phyloP scores from a whole-genome alignment of 2,797 vertebrate genomes.

The Carapus acus region DNA sequence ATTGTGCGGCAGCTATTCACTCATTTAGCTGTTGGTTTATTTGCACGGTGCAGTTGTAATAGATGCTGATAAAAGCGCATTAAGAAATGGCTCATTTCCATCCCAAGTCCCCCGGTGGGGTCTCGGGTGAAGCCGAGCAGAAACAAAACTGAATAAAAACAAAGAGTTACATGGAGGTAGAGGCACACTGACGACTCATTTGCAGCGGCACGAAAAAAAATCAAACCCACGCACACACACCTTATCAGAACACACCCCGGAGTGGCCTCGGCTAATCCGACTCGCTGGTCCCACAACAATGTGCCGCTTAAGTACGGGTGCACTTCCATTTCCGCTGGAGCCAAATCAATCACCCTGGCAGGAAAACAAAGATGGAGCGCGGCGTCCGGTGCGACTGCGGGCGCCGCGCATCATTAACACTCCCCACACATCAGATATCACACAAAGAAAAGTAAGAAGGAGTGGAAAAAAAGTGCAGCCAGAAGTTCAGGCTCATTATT shows the following conservation, averaged over 20 bases:
- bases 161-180: too few species aligned
- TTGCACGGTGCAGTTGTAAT: too few species aligned
- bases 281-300: background rate
- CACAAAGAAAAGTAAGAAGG: too few species aligned
- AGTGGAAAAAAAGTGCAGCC: background rate
- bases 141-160: too few species aligned
- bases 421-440: background rate
- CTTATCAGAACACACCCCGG: background rate
- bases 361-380: constrained; percentile 23
- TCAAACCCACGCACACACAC: constrained; percentile 10
- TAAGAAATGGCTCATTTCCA: too few species aligned
- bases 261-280: constrained; percentile 15
- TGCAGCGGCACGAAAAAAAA: constrained; percentile 27
- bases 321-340: background rate
- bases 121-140: too few species aligned
- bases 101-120: too few species aligned
- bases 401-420: constrained; percentile 25
- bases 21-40: too few species aligned
- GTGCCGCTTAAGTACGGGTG: background rate
- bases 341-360: constrained; percentile 21
- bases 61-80: too few species aligned
- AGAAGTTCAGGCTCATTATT: constrained; percentile 22
- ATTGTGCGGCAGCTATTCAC: too few species aligned
- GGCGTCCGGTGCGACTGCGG: constrained; percentile 19
- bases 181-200: constrained; percentile 10